Percentiles rank a stretch among this genome's conserved stretches.
Evolutionary conservation across 2,888 invertebrate genomes (phyloP).

Genomic region (Hedychridium roseum): DNA sequence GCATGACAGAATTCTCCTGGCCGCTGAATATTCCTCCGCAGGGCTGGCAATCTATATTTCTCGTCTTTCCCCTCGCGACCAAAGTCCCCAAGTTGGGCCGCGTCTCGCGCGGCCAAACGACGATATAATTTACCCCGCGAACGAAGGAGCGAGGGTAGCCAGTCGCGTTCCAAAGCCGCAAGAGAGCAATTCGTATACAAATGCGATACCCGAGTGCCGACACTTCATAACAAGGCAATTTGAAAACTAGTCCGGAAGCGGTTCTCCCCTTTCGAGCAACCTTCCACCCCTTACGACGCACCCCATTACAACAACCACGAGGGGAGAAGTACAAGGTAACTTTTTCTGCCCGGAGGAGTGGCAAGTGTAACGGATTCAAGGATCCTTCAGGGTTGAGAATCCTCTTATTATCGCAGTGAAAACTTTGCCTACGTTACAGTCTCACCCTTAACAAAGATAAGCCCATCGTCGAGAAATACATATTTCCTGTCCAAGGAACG

Average conservation of each 20-base stretch:
- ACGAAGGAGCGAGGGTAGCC: slow-evolving; percentile 6
- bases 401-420: slow-evolving; percentile 7
- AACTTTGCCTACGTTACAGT: too few species aligned
- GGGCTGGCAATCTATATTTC: too few species aligned
- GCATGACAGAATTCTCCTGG: slow-evolving; percentile 16
- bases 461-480: too few species aligned
- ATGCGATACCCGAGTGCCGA: slow-evolving; percentile 53
- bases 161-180: slow-evolving; percentile 41
- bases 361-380: slow-evolving; percentile 58
- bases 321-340: slow-evolving; percentile 42
- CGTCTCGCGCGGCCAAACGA: slow-evolving; percentile 35
- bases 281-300: slow-evolving; percentile 35
- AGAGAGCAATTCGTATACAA: slow-evolving; percentile 59
- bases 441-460: too few species aligned
- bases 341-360: slow-evolving; percentile 35
- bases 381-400: slow-evolving; percentile 16
- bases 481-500: too few species aligned
- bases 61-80: neutral
- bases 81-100: neutral
- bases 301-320: slow-evolving; percentile 30
- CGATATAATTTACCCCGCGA: slow-evolving; percentile 44
- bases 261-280: slow-evolving; percentile 37
- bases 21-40: slow-evolving; percentile 2
- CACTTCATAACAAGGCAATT: slow-evolving; percentile 54
- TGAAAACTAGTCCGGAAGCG: slow-evolving; percentile 50